Evolutionary conservation across 2,888 invertebrate species (phyloP).

Genomic region (Netelia virgata): DNA sequence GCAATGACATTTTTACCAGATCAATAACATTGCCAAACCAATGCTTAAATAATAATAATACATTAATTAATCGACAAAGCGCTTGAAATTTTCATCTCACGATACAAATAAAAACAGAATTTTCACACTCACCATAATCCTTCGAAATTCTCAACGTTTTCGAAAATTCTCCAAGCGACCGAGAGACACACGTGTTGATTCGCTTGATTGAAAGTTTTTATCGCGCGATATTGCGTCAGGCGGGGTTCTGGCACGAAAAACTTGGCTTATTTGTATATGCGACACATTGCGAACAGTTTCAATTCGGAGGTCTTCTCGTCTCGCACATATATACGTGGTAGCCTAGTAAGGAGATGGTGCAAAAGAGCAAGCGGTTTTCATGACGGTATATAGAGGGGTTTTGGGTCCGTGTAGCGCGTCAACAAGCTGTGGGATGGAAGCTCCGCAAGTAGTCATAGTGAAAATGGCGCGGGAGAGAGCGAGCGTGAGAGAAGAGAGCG

Average conservation of each 20-base stretch:
- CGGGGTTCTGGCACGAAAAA: conserved; percentile 24
- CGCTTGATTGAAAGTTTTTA: conserved; percentile 60
- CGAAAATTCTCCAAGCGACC: neutral
- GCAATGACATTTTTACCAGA: too few species aligned
- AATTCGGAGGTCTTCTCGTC: conserved; percentile 46
- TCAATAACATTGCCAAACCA: too few species aligned
- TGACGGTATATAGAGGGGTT: conserved; percentile 38
- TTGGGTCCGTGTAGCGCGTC: conserved; percentile 42
- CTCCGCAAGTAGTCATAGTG: conserved; percentile 36
- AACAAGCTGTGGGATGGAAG: conserved; percentile 39
- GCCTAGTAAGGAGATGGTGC: conserved; percentile 10
- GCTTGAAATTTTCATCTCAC: neutral
- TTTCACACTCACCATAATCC: neutral
- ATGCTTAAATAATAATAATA: too few species aligned
- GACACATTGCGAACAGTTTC: conserved; percentile 47
- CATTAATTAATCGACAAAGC: too few species aligned
- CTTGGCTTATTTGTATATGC: conserved; percentile 34
- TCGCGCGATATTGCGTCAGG: conserved; percentile 24
- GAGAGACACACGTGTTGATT: conserved; percentile 4
- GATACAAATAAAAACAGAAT: neutral
- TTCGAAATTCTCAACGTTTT: conserved; percentile 6
- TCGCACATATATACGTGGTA: neutral
- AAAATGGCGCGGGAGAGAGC: conserved; percentile 10
- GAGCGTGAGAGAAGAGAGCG: conserved; percentile 6
- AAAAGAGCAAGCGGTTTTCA: conserved; percentile 63